These are phyloP conservation scores for Drosophila percnosoma DNA, from an alignment of 2,888 invertebrate species.

Conservation along the genomic window DNA sequence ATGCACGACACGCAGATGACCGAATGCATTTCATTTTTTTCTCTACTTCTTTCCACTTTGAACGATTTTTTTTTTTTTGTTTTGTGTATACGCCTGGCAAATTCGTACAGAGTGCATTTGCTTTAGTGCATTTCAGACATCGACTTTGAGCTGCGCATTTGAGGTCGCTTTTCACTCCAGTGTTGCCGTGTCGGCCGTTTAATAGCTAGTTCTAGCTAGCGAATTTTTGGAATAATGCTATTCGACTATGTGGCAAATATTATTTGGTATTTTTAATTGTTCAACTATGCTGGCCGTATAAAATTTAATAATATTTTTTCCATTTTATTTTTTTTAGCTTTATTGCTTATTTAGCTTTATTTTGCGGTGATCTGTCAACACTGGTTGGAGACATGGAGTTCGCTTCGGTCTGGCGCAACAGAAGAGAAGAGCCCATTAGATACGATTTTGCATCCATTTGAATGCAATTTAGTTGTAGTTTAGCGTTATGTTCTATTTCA, in stretches of 20 bases:
- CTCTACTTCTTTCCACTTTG: slow-evolving; percentile 6
- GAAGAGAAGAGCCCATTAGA: slow-evolving; percentile 68
- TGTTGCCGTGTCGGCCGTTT: neutral
- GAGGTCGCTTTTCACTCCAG: slow-evolving; percentile 72
- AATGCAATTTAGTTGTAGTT: slow-evolving; percentile 77
- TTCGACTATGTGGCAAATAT: neutral
- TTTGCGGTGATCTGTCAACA: slow-evolving; percentile 2
- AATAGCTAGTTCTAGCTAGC: slow-evolving; percentile 1
- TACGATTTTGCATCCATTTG: slow-evolving; percentile 76
- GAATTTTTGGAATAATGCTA: neutral
- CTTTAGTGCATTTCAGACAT: slow-evolving; percentile 59
- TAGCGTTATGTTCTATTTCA: slow-evolving; percentile 75
- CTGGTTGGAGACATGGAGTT: slow-evolving; percentile 20
- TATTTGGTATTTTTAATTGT: neutral
- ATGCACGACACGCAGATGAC: slow-evolving; percentile 68
- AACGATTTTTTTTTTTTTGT: slow-evolving; percentile 3
- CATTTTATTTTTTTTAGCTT: neutral
- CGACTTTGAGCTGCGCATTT: slow-evolving; percentile 44
- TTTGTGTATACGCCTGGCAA: slow-evolving; percentile 25
- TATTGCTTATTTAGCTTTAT: neutral
- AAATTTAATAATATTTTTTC: neutral
- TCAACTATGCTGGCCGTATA: neutral
- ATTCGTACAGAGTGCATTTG: slow-evolving; percentile 59
- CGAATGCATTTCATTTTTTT: slow-evolving; percentile 61
- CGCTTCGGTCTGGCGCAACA: slow-evolving; percentile 48